Base-by-base conservation (phyloP, 2,888 invertebrate genomes). In the Xylota sylvarum region DNA sequence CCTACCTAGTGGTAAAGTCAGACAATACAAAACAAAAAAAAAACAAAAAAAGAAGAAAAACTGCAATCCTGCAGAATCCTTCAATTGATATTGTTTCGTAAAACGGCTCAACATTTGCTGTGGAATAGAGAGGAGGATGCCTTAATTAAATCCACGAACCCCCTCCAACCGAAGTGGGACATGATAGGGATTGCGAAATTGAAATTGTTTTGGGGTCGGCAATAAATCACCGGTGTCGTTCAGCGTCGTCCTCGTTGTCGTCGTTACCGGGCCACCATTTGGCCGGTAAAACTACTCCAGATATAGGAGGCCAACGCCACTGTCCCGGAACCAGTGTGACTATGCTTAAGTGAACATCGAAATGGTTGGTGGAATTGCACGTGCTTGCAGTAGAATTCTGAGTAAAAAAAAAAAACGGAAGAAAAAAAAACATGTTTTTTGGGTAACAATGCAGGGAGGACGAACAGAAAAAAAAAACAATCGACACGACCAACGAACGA, bases 131-230 rank as follows among this genome's bases (percentile, higher is more conserved):
- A 67, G 65, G 70, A 23, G 1, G 1, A 81, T 67, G 81, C 80
- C 56, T 86, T 86, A 86, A 86, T 86, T 86, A 86, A 86, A 86
- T 86, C 81, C 70, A 70, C 72, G 76, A 81, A 46, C 79, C 56
- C 48, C 67, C 37, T 37, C 64, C 14, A 40, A 65, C 70, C 77
- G 27, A 67, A 77, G 50, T 76, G 60, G 72, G 46, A 81, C 77
- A 86, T 80, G 81, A 81, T 81, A 86, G 81, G 85, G 85, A 81
- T 81, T 86, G 67, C 40, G 76, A 86, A 86, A 86, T 86, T 86
- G 85, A 86, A 86, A 86, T 86, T 86, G 85, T 86, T 86, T 86
- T 86, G 85, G 85, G 85, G 65, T 81, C 76, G 85, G 72, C 56
- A 81, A 86, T 86, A 86, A 86, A 86, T 86, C 85, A 86, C 76